Evolutionary conservation across 2,888 invertebrate species (phyloP), one percentile per base, ranked within the genome.

Genomic region (Micoletzkya japonica): DNA sequence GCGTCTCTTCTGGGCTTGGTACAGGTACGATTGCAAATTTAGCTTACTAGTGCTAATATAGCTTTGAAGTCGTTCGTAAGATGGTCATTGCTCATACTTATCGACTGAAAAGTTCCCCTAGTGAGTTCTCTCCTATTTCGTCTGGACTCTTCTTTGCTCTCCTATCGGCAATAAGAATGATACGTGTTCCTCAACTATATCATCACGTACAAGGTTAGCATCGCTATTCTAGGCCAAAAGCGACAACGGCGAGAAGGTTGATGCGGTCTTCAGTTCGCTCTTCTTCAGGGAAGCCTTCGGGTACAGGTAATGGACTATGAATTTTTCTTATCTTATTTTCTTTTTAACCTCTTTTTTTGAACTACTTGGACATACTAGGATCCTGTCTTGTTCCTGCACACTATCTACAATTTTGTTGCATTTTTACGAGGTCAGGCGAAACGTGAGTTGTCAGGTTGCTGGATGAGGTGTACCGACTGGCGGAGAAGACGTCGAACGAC

Each of bases 401-500:
- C n/a, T n/a, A n/a, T n/a, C n/a, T n/a, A n/a, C n/a, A n/a, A n/a
- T n/a, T n/a, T n/a, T n/a, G n/a, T 44, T 44, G 44, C 44, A 44
- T 44, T 44, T 14, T 20, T 44, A 44, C 20, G 20, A 44, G 14
- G 44, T 20, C 20, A 14, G 44, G 44, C 10, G 44, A 44, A 14
- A 10, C 44, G 44, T 44, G 20, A 17, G 34, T 52, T 3, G 7
- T 37, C 37, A 67, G 67, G n/a, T 39, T 67, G 24, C 20, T 57
- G 39, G 44, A 67, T 49, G 57, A 56, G 20, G 57, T 67, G 1
- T n/a, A 39, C 28, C 10, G 24, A 10, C 30, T 67, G 6, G 49
- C 50, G 4, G 39, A 57, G 57, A 39, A 36, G 14, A 39, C 67
- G 1, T 56, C 56, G 20, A 20, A 49, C 36, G 64, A 36, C 24